Evolutionary conservation across 1,140 invertebrate genomes (phyloP), one percentile per base, ranked within the genome.

Genomic region (Nebria ingens): DNA sequence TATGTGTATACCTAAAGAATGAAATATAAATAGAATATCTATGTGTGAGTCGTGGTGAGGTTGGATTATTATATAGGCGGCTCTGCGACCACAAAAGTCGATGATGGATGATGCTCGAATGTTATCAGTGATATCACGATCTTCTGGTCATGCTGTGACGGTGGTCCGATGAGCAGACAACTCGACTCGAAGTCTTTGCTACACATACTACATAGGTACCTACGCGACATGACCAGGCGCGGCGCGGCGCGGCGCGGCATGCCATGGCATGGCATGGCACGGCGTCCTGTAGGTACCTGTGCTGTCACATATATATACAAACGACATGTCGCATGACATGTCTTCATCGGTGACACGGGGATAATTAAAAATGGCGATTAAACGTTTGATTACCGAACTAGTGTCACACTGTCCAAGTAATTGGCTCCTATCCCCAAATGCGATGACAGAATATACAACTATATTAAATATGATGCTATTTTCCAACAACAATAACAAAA

Each of bases 321-420:
- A 29, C 25, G 25, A 13, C 15, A 4, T 17, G 3, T 6, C 40
- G 40, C 17, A 17, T 6, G 15, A 11, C 40, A 9, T 12, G 9
- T 45, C 40, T 12, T 17, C 15, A 17, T 17, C 40, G 9, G 15
- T 45, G 40, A 45, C 40, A 45, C 40, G 40, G 9, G 40, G 40
- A 4, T 45, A 45, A 45, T 45, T 45, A 45, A 45, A 45, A 45
- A 45, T 45, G 40, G 40, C 40, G 40, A 45, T 45, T 45, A 45
- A 45, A 45, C 15, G 40, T 45, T 11, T 17, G 40, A 45, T 45
- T 45, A 45, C n/a, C n/a, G n/a, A n/a, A n/a, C n/a, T n/a, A n/a
- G n/a, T n/a, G n/a, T n/a, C n/a, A n/a, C n/a, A n/a, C n/a, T n/a
- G n/a, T n/a, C n/a, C n/a, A n/a, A n/a, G n/a, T n/a, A n/a, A n/a